Conservation (phyloP, 23 tunicate genomes). For the Trididemnum clinides region DNA sequence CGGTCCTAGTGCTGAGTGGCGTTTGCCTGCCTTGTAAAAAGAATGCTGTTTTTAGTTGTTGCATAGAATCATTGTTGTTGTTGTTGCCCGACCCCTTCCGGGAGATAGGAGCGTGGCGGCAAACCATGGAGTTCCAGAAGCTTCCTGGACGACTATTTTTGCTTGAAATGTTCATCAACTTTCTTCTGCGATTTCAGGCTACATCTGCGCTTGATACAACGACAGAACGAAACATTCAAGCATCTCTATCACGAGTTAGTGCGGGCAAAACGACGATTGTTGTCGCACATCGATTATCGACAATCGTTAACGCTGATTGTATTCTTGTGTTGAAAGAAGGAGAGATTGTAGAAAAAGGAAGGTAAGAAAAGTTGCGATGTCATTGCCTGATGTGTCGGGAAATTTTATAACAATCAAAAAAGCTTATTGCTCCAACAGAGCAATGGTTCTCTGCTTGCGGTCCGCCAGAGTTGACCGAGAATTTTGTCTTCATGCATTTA, state of each 20-base stretch:
- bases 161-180: not conserved
- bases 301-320: slow-evolving; percentile 78
- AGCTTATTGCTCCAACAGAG: no score
- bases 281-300: slow-evolving; percentile 87
- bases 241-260: slow-evolving; percentile 71
- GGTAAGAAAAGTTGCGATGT: slow-evolving; percentile 43
- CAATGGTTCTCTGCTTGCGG: no score
- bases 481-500: no score
- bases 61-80: no score
- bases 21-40: no score
- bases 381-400: not conserved
- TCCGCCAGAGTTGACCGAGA: no score
- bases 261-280: slow-evolving; percentile 80
- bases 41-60: no score
- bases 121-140: no score
- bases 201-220: slow-evolving; percentile 87
- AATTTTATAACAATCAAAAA: not conserved
- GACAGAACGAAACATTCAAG: slow-evolving; percentile 88
- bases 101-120: no score
- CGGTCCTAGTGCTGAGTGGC: no score
- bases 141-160: no score
- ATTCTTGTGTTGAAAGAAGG: slow-evolving; percentile 90
- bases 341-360: slow-evolving; percentile 84
- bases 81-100: no score
- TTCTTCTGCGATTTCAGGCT: slow-evolving; percentile 72